A percentile compares a stretch with the other conserved stretches of the same genome.
phyloP scores from a whole-genome alignment of 2,888 invertebrate genomes.

The Drosophila mayaguana region DNA sequence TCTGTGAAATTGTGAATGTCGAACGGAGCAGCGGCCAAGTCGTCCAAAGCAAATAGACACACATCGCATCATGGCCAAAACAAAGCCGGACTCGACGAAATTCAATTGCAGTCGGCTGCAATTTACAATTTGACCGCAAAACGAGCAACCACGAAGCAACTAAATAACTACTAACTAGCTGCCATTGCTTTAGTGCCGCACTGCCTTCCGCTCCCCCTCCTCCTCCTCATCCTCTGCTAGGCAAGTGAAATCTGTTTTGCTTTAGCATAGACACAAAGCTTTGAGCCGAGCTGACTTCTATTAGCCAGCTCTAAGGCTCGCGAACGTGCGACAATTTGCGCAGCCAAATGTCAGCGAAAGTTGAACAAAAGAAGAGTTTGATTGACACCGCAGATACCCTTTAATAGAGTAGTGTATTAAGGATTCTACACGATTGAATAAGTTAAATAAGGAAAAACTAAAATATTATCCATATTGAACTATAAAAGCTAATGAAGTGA shows the following conservation, averaged over 20 bases:
- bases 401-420: too few species aligned
- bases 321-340: constrained; percentile 32
- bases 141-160: constrained; percentile 29
- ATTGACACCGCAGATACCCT: too few species aligned
- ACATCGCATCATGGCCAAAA: constrained; percentile 35
- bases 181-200: background rate
- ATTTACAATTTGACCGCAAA: constrained; percentile 76
- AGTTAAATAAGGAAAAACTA: too few species aligned
- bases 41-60: constrained; percentile 14
- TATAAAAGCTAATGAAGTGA: too few species aligned
- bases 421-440: too few species aligned
- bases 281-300: constrained; percentile 3
- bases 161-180: constrained; percentile 44
- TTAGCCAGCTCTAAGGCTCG: constrained; percentile 37
- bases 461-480: too few species aligned
- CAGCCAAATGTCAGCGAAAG: constrained; percentile 72
- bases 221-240: background rate
- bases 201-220: background rate
- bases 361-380: constrained; percentile 58
- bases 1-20: constrained; percentile 57
- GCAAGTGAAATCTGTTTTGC: constrained; percentile 64
- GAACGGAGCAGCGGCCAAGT: background rate
- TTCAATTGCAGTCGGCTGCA: constrained; percentile 61
- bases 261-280: constrained; percentile 47
- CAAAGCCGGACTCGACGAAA: constrained; percentile 50